Evolutionary conservation across 2,888 invertebrate genomes (phyloP), one percentile per base, ranked within the genome.

Genomic region (Acleris sparsana): DNA sequence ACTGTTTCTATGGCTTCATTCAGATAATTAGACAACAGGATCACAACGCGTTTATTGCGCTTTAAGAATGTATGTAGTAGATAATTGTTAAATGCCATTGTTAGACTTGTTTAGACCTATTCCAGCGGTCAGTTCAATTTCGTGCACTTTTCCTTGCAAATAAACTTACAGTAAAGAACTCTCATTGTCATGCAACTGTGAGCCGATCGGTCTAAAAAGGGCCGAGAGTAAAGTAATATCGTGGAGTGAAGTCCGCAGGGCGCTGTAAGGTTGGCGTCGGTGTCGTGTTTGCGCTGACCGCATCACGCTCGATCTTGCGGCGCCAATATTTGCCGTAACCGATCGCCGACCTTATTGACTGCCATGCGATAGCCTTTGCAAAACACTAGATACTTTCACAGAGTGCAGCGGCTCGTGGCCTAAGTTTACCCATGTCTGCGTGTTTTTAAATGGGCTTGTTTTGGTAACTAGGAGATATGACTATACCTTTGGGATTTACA

Each of bases 251-350:
- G 60, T 56, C 53, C 60, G 20, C 60, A 52, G 55, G 51, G 55
- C 55, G 48, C 52, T 18, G 43, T 20, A 18, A 56, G 57, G 44
- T 44, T 53, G 62, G 66, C 56, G 61, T 46, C 65, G 57, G 66
- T 66, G 44, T 62, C 57, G 48, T 66, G 62, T 66, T 66, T 66
- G 55, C 62, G 22, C 20, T 56, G 66, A 66, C 69, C 65, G 65
- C 58, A 66, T 33, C 56, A 65, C 48, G 62, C 57, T 82, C 80
- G 71, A 80, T 85, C 82, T 83, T 78, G 80, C 76, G 78, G 73
- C 74, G 80, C 84, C 86, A 89, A 89, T 87, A 89, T 89, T 89
- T 86, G 85, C 74, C 82, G 85, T 78, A 84, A 85, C 84, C 82
- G 84, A 87, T 85, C 83, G 71, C 75, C 77, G 80, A 78, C 84